phyloP scores from a whole-genome alignment of 2,113 vertebrate species.

The Cryptotis parvus region DNA sequence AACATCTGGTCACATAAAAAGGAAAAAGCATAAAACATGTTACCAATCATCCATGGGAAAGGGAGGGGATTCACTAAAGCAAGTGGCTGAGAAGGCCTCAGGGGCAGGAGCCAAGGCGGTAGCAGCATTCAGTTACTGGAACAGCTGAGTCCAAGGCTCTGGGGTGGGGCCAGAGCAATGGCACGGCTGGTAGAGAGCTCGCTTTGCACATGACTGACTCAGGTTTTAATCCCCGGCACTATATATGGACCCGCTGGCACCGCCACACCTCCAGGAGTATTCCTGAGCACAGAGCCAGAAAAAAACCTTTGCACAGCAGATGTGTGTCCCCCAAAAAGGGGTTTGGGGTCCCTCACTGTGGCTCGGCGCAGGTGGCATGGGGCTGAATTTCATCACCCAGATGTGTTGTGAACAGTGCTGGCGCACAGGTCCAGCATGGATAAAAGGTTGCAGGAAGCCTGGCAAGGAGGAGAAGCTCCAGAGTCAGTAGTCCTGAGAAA shows the following conservation, averaged over 20 bases:
- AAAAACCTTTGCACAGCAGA: too few species aligned
- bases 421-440: too few species aligned
- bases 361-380: not conserved
- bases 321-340: too few species aligned
- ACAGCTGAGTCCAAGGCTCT: too few species aligned
- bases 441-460: not conserved
- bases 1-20: constrained; percentile 10
- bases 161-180: too few species aligned
- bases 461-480: not conserved
- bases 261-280: not conserved
- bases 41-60: not conserved
- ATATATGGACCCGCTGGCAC: too few species aligned
- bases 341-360: not conserved
- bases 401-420: too few species aligned
- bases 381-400: not conserved
- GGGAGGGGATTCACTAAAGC: not conserved
- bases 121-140: too few species aligned
- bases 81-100: not conserved
- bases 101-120: not conserved
- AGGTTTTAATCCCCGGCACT: too few species aligned
- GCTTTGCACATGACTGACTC: too few species aligned
- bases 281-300: not conserved
- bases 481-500: not conserved
- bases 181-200: too few species aligned
- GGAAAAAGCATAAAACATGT: not conserved